Conservation (phyloP, 2,888 invertebrate genomes). For the Oscheius sp. region DNA sequence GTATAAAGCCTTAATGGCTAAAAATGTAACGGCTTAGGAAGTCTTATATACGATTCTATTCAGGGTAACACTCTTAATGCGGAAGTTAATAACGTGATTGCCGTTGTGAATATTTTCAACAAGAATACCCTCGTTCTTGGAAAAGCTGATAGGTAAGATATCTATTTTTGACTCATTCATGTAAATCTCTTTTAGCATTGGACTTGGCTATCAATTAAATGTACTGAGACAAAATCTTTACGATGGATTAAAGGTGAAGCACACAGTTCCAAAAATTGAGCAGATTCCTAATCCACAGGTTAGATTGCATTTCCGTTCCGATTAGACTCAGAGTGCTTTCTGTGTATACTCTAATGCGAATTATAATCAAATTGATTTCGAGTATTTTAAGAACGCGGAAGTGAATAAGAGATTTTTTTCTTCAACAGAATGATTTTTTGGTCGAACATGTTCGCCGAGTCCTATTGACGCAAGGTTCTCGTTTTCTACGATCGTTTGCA, state of each 20-base stretch:
- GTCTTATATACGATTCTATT: conserved; percentile 1
- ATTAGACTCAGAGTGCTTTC: too few species aligned
- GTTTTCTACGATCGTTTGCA: too few species aligned
- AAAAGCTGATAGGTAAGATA: conserved; percentile 11
- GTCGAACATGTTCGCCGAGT: too few species aligned
- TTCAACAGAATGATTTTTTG: too few species aligned
- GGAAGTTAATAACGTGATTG: conserved; percentile 23
- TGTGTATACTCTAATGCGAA: too few species aligned
- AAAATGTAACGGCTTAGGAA: conserved; percentile 33
- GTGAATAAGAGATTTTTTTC: too few species aligned
- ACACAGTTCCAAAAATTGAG: neutral
- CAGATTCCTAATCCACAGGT: conserved; percentile 4
- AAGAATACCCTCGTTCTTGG: conserved; percentile 29
- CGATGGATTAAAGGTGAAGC: conserved; percentile 17
- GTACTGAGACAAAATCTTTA: conserved; percentile 28
- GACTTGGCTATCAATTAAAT: conserved; percentile 29
- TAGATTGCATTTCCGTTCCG: too few species aligned
- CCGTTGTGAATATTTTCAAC: conserved; percentile 31
- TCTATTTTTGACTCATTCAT: neutral
- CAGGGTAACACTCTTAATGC: conserved; percentile 38
- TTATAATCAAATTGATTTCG: too few species aligned
- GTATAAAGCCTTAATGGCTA: conserved; percentile 50
- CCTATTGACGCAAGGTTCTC: too few species aligned
- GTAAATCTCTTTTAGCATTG: conserved; percentile 12
- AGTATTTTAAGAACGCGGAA: too few species aligned